Percentiles rank a stretch among this genome's conserved stretches.
Conservation (phyloP, 2,888 invertebrate genomes). For the Ctenicera cuprea region DNA sequence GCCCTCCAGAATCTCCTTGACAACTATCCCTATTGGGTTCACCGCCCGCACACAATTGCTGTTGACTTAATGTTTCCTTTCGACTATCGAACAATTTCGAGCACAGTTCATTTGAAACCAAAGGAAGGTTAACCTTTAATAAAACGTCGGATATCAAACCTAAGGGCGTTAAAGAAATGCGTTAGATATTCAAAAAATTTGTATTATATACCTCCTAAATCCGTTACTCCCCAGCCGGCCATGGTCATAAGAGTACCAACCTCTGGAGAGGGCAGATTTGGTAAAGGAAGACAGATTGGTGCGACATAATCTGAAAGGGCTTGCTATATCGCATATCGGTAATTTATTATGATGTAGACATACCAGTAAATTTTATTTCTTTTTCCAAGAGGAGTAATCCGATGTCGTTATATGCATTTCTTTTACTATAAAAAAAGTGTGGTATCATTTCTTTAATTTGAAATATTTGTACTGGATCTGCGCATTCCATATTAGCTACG, state of each 20-base stretch:
- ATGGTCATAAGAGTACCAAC: too few species aligned
- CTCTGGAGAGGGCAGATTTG: too few species aligned
- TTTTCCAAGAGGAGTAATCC: conserved; percentile 73
- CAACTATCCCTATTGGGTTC: conserved; percentile 79
- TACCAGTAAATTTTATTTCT: conserved; percentile 72
- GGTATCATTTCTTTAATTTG: conserved; percentile 60
- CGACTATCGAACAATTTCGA: too few species aligned
- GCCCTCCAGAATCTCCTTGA: conserved; percentile 86
- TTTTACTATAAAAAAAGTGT: conserved; percentile 61
- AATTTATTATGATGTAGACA: too few species aligned
- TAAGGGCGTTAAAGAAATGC: too few species aligned
- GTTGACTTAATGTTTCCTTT: not conserved
- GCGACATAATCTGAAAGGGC: not conserved
- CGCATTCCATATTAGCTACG: conserved; percentile 58
- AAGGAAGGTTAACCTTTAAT: too few species aligned
- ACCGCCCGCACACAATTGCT: conserved; percentile 67
- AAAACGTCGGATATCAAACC: too few species aligned
- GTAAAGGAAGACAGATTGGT: too few species aligned
- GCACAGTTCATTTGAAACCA: too few species aligned
- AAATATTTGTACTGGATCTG: conserved; percentile 62
- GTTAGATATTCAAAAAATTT: too few species aligned
- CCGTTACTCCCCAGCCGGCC: too few species aligned
- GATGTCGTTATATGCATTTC: conserved; percentile 63
- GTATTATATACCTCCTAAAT: not conserved
- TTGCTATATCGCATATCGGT: too few species aligned